Percentiles rank a stretch among this genome's conserved stretches.
phyloP scores from a whole-genome alignment of 1,140 invertebrate species.

The Drosophila seguyi region DNA sequence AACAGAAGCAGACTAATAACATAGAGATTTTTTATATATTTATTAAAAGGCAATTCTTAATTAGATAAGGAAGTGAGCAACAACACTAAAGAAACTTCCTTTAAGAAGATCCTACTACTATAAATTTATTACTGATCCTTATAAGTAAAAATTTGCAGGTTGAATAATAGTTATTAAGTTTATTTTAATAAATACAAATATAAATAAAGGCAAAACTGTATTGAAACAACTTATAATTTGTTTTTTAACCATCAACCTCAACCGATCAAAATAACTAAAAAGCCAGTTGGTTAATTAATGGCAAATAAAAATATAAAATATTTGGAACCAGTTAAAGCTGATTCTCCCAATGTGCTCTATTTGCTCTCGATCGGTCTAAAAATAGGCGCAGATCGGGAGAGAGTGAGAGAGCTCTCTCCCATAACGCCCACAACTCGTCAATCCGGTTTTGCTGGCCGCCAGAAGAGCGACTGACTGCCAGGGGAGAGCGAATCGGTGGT shows the following conservation, averaged over 20 bases:
- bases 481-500: conserved; percentile 1
- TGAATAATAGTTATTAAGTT: too few relatives aligned
- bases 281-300: neutral
- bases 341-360: neutral
- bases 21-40: neutral
- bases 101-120: neutral
- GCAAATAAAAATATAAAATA: neutral
- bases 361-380: conserved; percentile 3
- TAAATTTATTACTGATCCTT: too few relatives aligned
- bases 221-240: neutral
- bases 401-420: conserved; percentile 9
- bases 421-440: conserved; percentile 9
- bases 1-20: neutral
- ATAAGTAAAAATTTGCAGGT: too few relatives aligned
- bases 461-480: conserved; percentile 4
- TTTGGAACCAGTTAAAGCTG: conserved; percentile 7
- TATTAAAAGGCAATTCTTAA: neutral
- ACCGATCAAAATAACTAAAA: neutral
- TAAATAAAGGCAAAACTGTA: neutral
- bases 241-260: neutral
- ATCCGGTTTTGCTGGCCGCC: conserved; percentile 12
- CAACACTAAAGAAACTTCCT: neutral
- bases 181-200: neutral
- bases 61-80: neutral
- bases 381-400: conserved; percentile 9